Conservation (phyloP, 2,888 invertebrate species). For the Eulithis testata region DNA sequence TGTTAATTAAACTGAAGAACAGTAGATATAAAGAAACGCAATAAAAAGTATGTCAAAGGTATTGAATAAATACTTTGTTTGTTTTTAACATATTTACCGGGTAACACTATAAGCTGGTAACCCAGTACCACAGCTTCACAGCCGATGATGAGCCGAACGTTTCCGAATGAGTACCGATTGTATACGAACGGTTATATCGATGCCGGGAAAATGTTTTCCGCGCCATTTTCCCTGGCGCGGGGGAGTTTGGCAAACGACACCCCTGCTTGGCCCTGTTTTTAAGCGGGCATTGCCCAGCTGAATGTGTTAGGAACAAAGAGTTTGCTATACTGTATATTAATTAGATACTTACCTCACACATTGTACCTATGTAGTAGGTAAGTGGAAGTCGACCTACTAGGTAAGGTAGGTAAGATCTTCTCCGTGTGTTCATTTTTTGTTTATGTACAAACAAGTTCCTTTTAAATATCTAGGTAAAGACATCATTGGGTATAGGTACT, state of each 20-base stretch:
- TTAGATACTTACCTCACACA: not conserved
- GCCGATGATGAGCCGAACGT: constrained; percentile 52
- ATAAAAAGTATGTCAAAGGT: too few species aligned
- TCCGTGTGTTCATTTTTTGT: too few species aligned
- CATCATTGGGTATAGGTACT: too few species aligned
- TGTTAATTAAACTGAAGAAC: too few species aligned
- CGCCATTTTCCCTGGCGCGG: constrained; percentile 75
- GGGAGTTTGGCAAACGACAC: constrained; percentile 64
- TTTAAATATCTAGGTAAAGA: too few species aligned
- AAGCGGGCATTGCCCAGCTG: constrained; percentile 50
- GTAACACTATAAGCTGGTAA: constrained; percentile 45
- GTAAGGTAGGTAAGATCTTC: too few species aligned
- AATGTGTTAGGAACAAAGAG: constrained; percentile 33
- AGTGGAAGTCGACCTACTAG: too few species aligned
- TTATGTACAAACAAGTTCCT: too few species aligned
- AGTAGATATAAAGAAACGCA: too few species aligned
- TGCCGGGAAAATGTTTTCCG: constrained; percentile 77
- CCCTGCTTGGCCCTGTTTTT: constrained; percentile 52
- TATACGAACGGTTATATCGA: constrained; percentile 69
- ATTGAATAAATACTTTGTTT: too few species aligned
- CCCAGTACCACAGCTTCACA: constrained; percentile 67
- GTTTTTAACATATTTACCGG: not conserved
- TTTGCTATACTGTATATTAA: constrained; percentile 1
- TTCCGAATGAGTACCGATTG: constrained; percentile 62
- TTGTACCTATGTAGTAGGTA: too few species aligned